Evolutionary conservation across 2,888 invertebrate species (phyloP), one percentile per base, ranked within the genome.

Genomic region (Acrocyrtus sp.): DNA sequence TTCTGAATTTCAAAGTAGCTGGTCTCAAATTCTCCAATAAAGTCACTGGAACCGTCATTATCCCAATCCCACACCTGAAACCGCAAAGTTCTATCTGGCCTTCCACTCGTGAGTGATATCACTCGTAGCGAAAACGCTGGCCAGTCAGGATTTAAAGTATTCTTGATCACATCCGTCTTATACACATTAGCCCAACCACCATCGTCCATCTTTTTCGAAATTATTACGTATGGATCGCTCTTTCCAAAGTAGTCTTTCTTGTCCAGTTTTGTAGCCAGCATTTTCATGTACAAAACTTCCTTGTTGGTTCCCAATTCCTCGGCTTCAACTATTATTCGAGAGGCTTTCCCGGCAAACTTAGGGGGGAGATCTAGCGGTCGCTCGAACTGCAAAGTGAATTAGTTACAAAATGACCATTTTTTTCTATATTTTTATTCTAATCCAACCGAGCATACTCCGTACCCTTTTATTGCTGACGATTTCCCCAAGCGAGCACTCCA

Each of bases 51-150:
- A 34, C 86, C 86, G 82, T 85, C 84, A 62, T 82, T 83, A 79
- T 87, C 85, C 85, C 86, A 86, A 78, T 87, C 87, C 81, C 81
- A 86, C 63, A 86, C 86, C 75, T 86, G 86, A 48, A 88, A 82
- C 67, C 83, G 82, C 26, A 88, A 83, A 24, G 83, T 80, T 60
- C 87, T 83, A 66, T 85, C 84, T 76, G 85, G 83, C 77, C 86
- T 86, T n/a, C 85, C 85, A 72, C 84, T 84, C 74, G 86, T 87
- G 50, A 88, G 81, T 2, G 83, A 78, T 19, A 84, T 81, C 1
- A 79, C 76, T 17, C 80, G 56, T 24, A 79, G 41, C 3, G 82
- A 82, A 66, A 88, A 85, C 5, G 84, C 84, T 65, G 82, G 81
- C 87, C 87, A 88, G 29, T 84, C 84, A 4, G 88, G 88, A 81